Conservation (phyloP, 2,113 vertebrate genomes). For the Naja naja region DNA sequence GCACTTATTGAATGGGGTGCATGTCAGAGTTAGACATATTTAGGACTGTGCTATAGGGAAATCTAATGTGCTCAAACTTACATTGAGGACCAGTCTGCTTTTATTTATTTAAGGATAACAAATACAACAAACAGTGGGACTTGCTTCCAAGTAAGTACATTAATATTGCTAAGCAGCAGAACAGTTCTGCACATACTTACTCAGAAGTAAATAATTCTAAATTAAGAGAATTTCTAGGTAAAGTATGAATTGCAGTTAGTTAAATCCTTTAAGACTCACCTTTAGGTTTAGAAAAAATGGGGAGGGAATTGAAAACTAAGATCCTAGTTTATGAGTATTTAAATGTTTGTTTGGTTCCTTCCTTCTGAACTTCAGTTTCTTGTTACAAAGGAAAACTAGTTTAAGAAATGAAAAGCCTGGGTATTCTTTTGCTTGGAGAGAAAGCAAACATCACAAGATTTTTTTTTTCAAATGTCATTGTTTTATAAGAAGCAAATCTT, state of each 20-base stretch:
- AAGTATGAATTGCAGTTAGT: neutral
- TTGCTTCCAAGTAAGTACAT: neutral
- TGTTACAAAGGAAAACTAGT: neutral
- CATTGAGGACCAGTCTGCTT: neutral
- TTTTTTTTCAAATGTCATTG: neutral
- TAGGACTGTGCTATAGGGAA: neutral
- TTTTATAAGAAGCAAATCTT: neutral
- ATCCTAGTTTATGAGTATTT: neutral
- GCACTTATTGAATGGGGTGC: neutral
- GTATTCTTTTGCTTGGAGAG: neutral
- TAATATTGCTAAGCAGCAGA: neutral
- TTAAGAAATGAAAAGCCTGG: neutral
- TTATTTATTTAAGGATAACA: neutral
- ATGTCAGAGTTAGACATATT: neutral
- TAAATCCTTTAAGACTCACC: too few relatives aligned
- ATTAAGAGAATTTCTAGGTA: neutral
- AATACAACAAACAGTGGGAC: neutral
- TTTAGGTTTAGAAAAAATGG: neutral
- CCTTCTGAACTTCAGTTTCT: neutral
- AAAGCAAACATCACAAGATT: neutral
- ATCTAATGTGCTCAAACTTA: neutral
- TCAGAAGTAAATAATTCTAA: neutral
- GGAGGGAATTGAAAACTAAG: neutral
- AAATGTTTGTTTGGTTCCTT: neutral
- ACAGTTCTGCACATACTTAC: neutral